Evolutionary conservation across 2,113 vertebrate species (phyloP).

Genomic region (Lepus europaeus): DNA sequence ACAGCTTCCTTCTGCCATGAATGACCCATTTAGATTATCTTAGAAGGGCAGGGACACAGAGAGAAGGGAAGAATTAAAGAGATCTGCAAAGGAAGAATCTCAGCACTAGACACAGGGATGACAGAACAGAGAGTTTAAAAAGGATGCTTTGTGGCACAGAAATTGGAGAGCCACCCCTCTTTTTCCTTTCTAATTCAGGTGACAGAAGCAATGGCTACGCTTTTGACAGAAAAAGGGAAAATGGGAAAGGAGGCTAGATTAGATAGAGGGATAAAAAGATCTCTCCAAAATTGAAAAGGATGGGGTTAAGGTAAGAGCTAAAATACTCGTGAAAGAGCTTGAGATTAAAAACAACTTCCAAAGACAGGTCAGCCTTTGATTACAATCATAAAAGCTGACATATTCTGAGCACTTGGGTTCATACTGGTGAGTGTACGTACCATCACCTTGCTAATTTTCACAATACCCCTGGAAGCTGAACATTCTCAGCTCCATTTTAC

Average conservation of each 20-base stretch:
- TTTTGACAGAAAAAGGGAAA: conserved; percentile 39
- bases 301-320: neutral
- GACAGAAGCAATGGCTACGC: neutral
- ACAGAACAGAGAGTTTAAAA: neutral
- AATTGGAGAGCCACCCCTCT: neutral
- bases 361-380: neutral
- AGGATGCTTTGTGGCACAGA: neutral
- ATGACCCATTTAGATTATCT: neutral
- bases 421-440: neutral
- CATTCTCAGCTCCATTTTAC: neutral
- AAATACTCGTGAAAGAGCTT: conserved; percentile 26
- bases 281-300: neutral
- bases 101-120: neutral
- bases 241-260: neutral
- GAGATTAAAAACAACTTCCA: conserved; percentile 21
- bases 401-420: neutral
- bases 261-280: neutral
- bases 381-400: neutral
- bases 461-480: neutral
- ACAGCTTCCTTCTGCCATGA: neutral
- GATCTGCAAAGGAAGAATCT: neutral
- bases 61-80: neutral
- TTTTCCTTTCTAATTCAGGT: neutral
- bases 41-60: neutral
- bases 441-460: neutral